Conservation (phyloP, 2,888 invertebrate genomes). For the Automeris io region DNA sequence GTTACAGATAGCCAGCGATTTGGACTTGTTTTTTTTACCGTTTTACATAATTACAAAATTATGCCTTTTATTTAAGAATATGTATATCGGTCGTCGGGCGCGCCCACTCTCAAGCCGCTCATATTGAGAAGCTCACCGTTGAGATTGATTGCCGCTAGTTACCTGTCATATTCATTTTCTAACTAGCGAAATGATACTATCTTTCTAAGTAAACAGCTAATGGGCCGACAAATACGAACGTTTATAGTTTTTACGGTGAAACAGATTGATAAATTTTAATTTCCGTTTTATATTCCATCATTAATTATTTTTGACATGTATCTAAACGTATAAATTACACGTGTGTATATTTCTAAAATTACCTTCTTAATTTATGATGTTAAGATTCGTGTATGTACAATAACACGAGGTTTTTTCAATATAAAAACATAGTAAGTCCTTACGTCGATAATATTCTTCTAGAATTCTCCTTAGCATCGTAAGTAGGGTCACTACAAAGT, state of each 20-base stretch:
- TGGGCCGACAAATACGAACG: constrained; percentile 41
- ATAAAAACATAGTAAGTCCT: too few species aligned
- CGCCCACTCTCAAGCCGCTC: constrained; percentile 53
- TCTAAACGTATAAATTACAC: neutral
- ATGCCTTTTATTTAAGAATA: constrained; percentile 61
- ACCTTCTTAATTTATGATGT: too few species aligned
- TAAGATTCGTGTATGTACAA: too few species aligned
- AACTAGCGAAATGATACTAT: constrained; percentile 52
- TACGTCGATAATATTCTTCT: too few species aligned
- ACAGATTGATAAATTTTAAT: constrained; percentile 4
- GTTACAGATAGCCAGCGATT: constrained; percentile 68
- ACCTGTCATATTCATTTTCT: constrained; percentile 57
- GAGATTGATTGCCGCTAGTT: constrained; percentile 63
- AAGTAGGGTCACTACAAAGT: too few species aligned
- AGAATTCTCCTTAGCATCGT: too few species aligned
- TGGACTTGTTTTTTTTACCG: constrained; percentile 61
- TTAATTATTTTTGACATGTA: neutral
- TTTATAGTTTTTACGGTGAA: constrained; percentile 19
- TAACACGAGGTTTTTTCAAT: too few species aligned
- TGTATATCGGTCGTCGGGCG: constrained; percentile 36
- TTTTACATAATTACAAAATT: constrained; percentile 73
- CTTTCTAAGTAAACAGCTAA: constrained; percentile 48
- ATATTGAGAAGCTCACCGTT: constrained; percentile 49
- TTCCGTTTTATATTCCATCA: constrained; percentile 2
- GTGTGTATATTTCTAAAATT: neutral